Conservation (phyloP, 2,797 vertebrate genomes). For the Thaleichthys pacificus region DNA sequence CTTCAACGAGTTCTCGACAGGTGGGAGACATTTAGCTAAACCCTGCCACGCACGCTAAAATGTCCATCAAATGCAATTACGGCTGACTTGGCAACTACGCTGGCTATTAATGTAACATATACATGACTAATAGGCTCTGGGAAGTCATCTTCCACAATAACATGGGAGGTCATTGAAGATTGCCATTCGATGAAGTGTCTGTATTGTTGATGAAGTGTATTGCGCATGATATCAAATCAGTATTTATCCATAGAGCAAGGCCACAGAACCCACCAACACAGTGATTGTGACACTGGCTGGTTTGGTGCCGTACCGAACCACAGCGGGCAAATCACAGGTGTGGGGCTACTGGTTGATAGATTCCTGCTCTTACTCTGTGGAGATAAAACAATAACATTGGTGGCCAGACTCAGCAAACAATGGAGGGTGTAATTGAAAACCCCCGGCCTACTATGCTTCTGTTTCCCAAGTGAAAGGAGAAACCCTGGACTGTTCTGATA, state of each 20-base stretch:
- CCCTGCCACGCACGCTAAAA: background rate
- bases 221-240: no score
- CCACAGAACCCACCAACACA: background rate
- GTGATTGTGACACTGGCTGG: background rate
- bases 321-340: conserved; percentile 36
- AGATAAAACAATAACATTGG: conserved; percentile 41
- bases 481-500: conserved; percentile 25
- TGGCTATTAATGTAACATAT: background rate
- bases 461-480: conserved; percentile 24
- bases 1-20: conserved; percentile 14
- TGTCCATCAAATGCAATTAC: background rate
- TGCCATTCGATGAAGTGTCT: background rate
- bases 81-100: background rate
- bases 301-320: background rate
- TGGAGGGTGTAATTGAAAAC: conserved; percentile 35
- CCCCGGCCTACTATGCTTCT: conserved; percentile 21
- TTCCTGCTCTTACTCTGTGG: conserved; percentile 37
- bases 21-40: background rate
- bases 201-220: no score
- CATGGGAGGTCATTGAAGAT: background rate
- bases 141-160: no score
- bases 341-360: conserved; percentile 36
- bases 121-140: no score
- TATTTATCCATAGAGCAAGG: background rate
- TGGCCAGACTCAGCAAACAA: conserved; percentile 37